phyloP scores from a whole-genome alignment of 2,113 vertebrate genomes.

The Reinhardtius hippoglossoides region DNA sequence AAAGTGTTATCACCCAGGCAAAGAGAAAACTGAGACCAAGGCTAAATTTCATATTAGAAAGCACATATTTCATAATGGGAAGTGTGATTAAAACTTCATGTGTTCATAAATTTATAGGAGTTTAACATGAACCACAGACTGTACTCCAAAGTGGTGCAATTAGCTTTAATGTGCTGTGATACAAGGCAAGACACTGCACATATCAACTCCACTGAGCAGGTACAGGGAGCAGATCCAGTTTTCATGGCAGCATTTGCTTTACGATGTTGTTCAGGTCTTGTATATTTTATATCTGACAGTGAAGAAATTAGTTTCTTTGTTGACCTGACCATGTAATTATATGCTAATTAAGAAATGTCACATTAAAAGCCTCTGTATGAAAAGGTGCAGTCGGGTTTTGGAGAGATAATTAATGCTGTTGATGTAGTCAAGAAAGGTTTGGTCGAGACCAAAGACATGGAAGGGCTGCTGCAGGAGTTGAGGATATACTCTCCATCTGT shows the following conservation, averaged over 20 bases:
- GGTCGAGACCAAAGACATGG: neutral
- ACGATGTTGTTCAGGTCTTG: slow-evolving; percentile 25
- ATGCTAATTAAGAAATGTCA: slow-evolving; percentile 48
- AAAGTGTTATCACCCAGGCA: slow-evolving; percentile 5
- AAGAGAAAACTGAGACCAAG: slow-evolving; percentile 2
- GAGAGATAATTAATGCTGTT: slow-evolving; percentile 28
- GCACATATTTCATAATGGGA: neutral
- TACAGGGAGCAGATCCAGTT: neutral
- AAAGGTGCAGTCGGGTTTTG: slow-evolving; percentile 37
- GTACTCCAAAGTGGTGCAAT: neutral
- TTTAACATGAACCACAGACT: neutral
- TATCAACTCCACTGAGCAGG: neutral
- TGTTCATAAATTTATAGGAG: neutral
- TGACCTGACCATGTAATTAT: slow-evolving; percentile 50
- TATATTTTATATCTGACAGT: slow-evolving; percentile 46
- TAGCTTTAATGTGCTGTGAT: neutral
- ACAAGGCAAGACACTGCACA: neutral
- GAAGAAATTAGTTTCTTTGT: slow-evolving; percentile 32
- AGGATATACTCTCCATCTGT: no score
- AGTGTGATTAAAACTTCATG: neutral
- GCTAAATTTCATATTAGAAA: slow-evolving; percentile 2
- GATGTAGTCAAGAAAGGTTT: neutral
- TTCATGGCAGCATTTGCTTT: slow-evolving; percentile 21
- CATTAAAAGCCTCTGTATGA: slow-evolving; percentile 29
- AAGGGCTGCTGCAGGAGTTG: neutral